Evolutionary conservation across 2,888 invertebrate species (phyloP).

Genomic region (Darwinula stevensoni): DNA sequence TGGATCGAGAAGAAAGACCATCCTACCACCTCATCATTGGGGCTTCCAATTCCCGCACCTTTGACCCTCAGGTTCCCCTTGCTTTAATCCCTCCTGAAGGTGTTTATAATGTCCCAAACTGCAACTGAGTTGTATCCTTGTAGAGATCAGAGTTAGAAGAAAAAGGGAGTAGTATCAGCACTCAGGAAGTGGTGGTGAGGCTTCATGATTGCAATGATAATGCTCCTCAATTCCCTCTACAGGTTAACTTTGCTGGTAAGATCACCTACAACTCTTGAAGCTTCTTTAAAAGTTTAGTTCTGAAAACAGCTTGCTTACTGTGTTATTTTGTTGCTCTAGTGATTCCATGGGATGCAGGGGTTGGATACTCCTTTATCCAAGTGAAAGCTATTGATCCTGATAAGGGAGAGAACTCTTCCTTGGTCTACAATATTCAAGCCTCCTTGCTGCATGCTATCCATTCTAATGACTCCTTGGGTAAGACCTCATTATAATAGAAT

Average conservation of each 20-base stretch:
- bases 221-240: background rate
- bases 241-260: background rate
- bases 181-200: background rate
- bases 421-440: background rate
- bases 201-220: background rate
- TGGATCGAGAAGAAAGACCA: background rate
- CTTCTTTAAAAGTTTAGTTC: too few species aligned
- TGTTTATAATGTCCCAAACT: too few species aligned
- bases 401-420: background rate
- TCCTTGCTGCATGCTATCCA: background rate
- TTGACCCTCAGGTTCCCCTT: too few species aligned
- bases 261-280: too few species aligned
- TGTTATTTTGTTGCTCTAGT: too few species aligned
- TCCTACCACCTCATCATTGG: background rate
- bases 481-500: too few species aligned
- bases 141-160: too few species aligned
- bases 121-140: too few species aligned
- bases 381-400: background rate
- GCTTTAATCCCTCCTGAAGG: too few species aligned
- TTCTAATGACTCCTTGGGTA: slow-evolving; percentile 1
- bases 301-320: too few species aligned
- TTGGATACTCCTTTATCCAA: background rate
- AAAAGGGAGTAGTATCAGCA: too few species aligned
- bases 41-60: too few species aligned
- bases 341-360: background rate